Percentiles rank a stretch among this genome's conserved stretches.
Conservation (phyloP, 2,113 vertebrate genomes). For the Pomatostomus ruficeps region DNA sequence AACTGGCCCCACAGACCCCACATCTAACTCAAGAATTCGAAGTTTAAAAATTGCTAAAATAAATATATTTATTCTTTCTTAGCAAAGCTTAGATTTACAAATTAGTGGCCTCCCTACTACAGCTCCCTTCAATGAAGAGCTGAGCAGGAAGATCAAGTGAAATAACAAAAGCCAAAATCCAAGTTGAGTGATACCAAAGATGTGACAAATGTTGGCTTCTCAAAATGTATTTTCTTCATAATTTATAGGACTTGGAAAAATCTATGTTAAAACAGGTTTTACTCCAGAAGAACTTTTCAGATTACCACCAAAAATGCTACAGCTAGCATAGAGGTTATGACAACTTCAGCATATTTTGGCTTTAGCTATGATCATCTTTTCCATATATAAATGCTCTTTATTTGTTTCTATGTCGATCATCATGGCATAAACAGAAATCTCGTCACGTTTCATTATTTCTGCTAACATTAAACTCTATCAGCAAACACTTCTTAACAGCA, state of each 20-base stretch:
- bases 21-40: neutral
- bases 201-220: neutral
- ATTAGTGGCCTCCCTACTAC: neutral
- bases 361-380: neutral
- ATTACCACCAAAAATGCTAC: slow-evolving; percentile 26
- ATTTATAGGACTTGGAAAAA: neutral
- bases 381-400: neutral
- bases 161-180: neutral
- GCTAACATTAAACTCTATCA: neutral
- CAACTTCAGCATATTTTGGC: neutral
- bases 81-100: neutral
- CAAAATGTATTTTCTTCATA: neutral
- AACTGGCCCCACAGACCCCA: neutral
- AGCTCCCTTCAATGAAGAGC: neutral
- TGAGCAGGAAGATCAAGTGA: neutral
- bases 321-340: neutral
- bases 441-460: neutral
- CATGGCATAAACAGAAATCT: neutral
- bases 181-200: neutral
- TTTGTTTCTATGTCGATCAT: neutral
- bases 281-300: slow-evolving; percentile 46
- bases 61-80: neutral
- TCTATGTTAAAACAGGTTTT: neutral
- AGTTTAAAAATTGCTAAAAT: neutral
- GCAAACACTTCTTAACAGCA: neutral